phyloP scores from a whole-genome alignment of 2,888 invertebrate genomes.

The Matsumyia berberina region DNA sequence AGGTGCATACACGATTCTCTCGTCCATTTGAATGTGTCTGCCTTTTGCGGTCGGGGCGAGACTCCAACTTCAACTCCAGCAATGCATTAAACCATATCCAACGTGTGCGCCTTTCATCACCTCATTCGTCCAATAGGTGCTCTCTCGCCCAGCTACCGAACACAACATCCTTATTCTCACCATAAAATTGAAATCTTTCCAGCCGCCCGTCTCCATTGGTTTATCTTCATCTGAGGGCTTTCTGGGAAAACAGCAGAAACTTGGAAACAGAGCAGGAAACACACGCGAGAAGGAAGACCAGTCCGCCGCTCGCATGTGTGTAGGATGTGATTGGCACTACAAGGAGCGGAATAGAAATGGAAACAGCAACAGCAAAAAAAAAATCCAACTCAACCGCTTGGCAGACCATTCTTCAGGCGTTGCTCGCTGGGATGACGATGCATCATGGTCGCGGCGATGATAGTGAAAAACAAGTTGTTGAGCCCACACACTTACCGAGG shows the following conservation, averaged over 20 bases:
- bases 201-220: slow-evolving; percentile 11
- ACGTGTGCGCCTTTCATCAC: slow-evolving; percentile 71
- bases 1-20: slow-evolving; percentile 68
- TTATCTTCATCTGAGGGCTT: slow-evolving; percentile 28
- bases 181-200: slow-evolving; percentile 72
- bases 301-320: slow-evolving; percentile 38
- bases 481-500: slow-evolving; percentile 72
- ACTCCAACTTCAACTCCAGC: no score
- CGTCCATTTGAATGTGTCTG: slow-evolving; percentile 21
- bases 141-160: slow-evolving; percentile 65
- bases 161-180: slow-evolving; percentile 73
- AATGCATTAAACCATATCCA: slow-evolving; percentile 65
- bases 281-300: slow-evolving; percentile 40
- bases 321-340: slow-evolving; percentile 76
- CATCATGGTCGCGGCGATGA: slow-evolving; percentile 65
- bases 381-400: slow-evolving; percentile 16
- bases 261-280: slow-evolving; percentile 66
- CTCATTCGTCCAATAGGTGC: slow-evolving; percentile 71
- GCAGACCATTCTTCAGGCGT: slow-evolving; percentile 43
- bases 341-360: slow-evolving; percentile 58
- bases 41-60: slow-evolving; percentile 36
- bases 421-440: slow-evolving; percentile 46
- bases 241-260: slow-evolving; percentile 25
- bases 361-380: no score
- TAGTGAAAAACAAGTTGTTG: slow-evolving; percentile 76